Evolutionary conservation across 2,797 vertebrate genomes (phyloP), one percentile per base, ranked within the genome.

Genomic region (Sebastes hopkinsi): DNA sequence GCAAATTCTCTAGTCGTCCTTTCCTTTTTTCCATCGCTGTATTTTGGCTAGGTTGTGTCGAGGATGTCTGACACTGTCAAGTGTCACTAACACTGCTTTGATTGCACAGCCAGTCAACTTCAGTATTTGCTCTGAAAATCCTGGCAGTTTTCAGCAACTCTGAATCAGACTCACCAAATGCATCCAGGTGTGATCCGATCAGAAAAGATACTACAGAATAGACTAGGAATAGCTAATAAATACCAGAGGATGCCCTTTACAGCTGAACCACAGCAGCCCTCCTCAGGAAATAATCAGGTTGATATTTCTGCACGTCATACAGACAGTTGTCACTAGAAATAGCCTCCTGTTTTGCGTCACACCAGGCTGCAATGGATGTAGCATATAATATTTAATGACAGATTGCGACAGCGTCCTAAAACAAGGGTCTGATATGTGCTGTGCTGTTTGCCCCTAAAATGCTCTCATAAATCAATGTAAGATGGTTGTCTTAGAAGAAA

Each of bases 321-420:
- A 65, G 62, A 67, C 64, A 58, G 29, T 68, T 77, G 54, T 76
- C 64, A 65, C 38, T 60, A 65, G 55, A 86, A 72, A 77, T 34
- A 54, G 62, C 62, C 38, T 55, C 25, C 14, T 59, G 34, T 61
- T 88, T 77, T 74, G 25, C 30, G 7, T 81, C 79, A 67, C 32
- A 68, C 23, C 42, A 0, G 61, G 55, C 67, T 77, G 59, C 67
- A 83, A 23, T 67, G 25, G 46, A 82, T 68, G 52, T 34, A 42
- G 54, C 67, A 56, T 3, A 36, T 80, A 62, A 81, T 76, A 66
- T 77, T 68, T 73, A 72, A 84, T 62, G 75, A 80, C 67, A 78
- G 65, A 74, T 20, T 30, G 66, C 52, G 56, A 60, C 12, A 1
- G 23, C 23, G 22, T 56, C 50, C 61, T 79, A 75, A 79, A 82